Percentiles rank a stretch among this genome's conserved stretches.
Conservation (phyloP, 1,140 invertebrate genomes). For the Diorhabda sublineata region DNA sequence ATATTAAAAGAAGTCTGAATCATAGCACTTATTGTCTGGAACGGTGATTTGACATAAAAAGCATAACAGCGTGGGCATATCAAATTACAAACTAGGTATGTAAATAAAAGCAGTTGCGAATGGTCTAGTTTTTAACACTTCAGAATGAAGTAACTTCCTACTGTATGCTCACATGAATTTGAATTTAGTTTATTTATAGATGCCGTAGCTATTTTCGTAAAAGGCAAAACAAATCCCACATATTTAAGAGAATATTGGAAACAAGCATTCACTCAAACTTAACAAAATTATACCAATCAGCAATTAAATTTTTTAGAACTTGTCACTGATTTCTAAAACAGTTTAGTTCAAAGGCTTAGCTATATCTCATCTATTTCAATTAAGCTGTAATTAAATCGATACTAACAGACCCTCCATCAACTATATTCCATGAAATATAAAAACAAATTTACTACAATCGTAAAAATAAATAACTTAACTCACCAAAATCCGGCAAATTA, state of each 20-base stretch:
- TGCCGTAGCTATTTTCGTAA: not conserved
- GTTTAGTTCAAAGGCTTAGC: no score
- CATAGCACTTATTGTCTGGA: not conserved
- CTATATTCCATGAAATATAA: no score
- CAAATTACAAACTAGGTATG: not conserved
- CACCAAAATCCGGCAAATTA: not conserved
- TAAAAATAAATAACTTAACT: not conserved
- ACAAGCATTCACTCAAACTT: no score
- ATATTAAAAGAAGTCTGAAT: no score
- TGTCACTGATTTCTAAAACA: no score
- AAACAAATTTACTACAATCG: not conserved
- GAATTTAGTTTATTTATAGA: conserved; percentile 3
- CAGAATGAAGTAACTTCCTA: conserved; percentile 2
- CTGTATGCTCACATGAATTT: not conserved
- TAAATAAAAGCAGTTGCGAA: not conserved
- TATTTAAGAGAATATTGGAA: not conserved
- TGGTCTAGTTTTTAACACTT: conserved; percentile 2
- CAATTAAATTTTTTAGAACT: no score
- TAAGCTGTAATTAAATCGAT: no score
- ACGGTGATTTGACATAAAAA: not conserved
- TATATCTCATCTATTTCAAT: no score
- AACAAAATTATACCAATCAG: no score
- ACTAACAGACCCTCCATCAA: no score
- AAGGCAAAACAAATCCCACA: not conserved
- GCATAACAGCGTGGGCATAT: not conserved